A percentile compares a stretch with the other conserved stretches of the same genome.
These are phyloP conservation scores for Vulpes vulpes DNA, from an alignment of 2,113 vertebrate genomes.

Conservation along the genomic window DNA sequence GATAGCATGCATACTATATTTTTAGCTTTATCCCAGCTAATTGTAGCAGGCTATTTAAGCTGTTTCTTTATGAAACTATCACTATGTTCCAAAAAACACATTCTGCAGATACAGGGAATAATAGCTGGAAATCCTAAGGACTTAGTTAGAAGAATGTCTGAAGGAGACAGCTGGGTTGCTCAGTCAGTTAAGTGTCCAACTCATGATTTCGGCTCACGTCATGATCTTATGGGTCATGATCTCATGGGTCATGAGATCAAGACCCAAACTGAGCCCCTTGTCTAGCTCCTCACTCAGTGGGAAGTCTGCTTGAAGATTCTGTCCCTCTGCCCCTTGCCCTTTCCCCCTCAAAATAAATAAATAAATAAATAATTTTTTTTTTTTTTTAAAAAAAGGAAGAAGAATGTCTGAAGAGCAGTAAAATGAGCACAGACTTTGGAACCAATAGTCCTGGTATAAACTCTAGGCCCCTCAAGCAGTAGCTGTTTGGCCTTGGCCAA, in stretches of 20 bases:
- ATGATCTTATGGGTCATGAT: background rate
- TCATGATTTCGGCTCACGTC: background rate
- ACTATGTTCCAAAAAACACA: background rate
- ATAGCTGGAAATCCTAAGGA: background rate
- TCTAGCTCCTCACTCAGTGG: background rate
- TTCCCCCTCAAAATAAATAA: background rate
- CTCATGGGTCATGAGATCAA: background rate
- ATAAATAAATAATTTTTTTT: background rate
- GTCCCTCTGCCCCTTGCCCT: background rate
- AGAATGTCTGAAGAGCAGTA: background rate
- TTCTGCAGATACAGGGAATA: background rate
- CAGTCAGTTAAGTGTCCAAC: background rate
- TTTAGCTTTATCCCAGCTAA: background rate
- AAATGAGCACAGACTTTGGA: background rate
- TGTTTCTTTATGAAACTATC: background rate
- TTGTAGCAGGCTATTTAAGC: background rate
- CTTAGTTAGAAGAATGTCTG: background rate
- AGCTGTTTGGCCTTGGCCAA: background rate
- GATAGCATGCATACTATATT: background rate
- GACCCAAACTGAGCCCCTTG: background rate
- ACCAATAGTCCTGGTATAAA: background rate
- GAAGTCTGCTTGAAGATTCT: background rate
- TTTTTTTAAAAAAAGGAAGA: background rate
- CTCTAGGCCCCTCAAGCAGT: background rate
- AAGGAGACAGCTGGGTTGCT: background rate